Evolutionary conservation across 2,113 vertebrate genomes (phyloP), one percentile per base, ranked within the genome.

Genomic region (Tonatia bakeri): DNA sequence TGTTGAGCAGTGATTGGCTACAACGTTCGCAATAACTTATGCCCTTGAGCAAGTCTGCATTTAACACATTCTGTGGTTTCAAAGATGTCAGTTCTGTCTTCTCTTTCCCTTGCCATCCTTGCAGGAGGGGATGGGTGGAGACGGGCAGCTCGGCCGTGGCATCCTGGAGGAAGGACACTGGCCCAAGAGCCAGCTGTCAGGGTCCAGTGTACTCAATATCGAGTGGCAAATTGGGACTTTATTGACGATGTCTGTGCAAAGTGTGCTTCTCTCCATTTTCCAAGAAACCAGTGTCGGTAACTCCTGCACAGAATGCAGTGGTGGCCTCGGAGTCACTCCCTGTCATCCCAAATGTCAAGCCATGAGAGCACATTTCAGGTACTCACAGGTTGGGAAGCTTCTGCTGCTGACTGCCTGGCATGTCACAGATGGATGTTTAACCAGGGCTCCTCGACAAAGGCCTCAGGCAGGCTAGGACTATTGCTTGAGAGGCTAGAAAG

Each of bases 281-380:
- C 94, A 97, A 98, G 98, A 98, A 98, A 98, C 98, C 99, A 99
- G 99, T 99, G 99, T 98, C 98, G 98, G 94, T 95, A 98, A 98
- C 97, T 98, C 97, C 97, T 95, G 97, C 96, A 90, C 4, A 70
- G 83, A 92, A 95, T 80, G 94, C 83, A 87, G 96, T 96, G 97
- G 86, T 45, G 33, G 98, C 96, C 95, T 81, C 14, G 89, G 75
- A 89, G 97, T 96, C 94, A 19, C 91, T 98, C 95, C 96, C 92
- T 92, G 95, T 96, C 82, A 91, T 92, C 97, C 95, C 3, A 0
- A 97, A 6, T 45, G 28, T 76, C 91, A 97, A 95, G 90, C 69
- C 75, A 95, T 28, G 96, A 97, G 94, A 96, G 72, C 70, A 90
- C 82, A 96, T 92, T 94, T 94, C 2, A 94, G 93, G 96, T 96